Evolutionary conservation across 2,113 vertebrate species (phyloP).

Genomic region (Panurus biarmicus): DNA sequence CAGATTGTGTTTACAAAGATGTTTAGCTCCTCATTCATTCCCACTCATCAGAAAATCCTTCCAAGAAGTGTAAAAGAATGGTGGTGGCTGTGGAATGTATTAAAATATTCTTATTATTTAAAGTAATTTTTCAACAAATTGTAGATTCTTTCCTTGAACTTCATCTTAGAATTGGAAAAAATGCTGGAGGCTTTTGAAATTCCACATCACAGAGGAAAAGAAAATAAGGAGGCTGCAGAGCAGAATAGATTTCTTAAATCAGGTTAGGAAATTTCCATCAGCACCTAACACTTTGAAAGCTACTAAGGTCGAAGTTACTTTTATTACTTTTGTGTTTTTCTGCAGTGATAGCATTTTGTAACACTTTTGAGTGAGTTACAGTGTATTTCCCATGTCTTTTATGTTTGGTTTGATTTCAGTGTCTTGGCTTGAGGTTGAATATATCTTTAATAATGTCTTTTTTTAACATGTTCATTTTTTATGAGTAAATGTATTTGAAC

Average conservation of each 20-base stretch:
- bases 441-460: not conserved
- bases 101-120: not conserved
- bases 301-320: not conserved
- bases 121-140: not conserved
- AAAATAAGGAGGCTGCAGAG: not conserved
- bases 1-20: not conserved
- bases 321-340: conserved; percentile 11
- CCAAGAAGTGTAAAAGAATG: not conserved
- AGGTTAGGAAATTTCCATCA: conserved; percentile 19
- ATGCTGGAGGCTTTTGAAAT: not conserved
- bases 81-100: not conserved
- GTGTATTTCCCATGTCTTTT: not conserved
- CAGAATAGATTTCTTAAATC: conserved; percentile 4
- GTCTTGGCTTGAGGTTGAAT: not conserved
- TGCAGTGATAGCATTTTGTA: conserved; percentile 20
- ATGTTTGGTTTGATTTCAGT: not conserved
- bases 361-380: not conserved
- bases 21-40: not conserved
- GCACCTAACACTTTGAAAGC: not conserved
- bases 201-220: not conserved
- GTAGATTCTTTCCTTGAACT: not conserved
- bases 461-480: not conserved
- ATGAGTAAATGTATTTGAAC: not conserved
- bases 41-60: not conserved
- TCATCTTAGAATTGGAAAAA: not conserved